Base-by-base conservation (phyloP, 1,140 invertebrate genomes). In the Zaprionus nigranus region DNA sequence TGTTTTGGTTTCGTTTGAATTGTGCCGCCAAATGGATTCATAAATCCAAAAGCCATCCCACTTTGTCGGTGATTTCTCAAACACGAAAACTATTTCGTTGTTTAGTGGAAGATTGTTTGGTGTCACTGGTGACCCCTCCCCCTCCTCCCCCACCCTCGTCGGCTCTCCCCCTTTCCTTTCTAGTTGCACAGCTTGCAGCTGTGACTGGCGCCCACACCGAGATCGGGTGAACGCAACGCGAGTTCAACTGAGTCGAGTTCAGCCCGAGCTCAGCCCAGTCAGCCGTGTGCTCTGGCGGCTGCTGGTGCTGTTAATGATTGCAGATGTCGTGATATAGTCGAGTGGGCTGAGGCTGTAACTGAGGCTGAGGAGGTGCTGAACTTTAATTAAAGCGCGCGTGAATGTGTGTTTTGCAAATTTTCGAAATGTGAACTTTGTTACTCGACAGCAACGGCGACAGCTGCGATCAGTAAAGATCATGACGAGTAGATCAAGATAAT, bases 51-150 rank as follows among this genome's bases (percentile, higher is more conserved):
- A 69, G 57, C 65, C 65, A 78, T 75, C 71, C 61, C 71, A 75
- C 72, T 78, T 78, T 78, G 76, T 78, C 65, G 76, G 71, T 78
- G 76, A 78, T 78, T 78, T 78, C 62, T 75, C 71, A 75, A 75
- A 76, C 73, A 72, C 67, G 60, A 71, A 63, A 79, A 77, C 43
- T 73, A 79, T 79, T 79, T 76, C 51, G 60, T 38, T 38, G 36
- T 62, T 67, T 36, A 34, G 53, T 58, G 43, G 46, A 68, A 62
- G 67, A 71, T 76, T 62, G 73, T 43, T 71, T 38, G 65, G 71
- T 60, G 54, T 53, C 38, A 53, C 13, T 63, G 30, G 30, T 62
- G 34, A n/a, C 36, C 53, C 36, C 20, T 22, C 11, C 17, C 9
- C 46, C 20, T 7, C 46, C 46, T 1, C n/a, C n/a, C n/a, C n/a